phyloP scores from a whole-genome alignment of 37 sponge, comb jelly and placozoan species.

The Tethya wilhelma region DNA sequence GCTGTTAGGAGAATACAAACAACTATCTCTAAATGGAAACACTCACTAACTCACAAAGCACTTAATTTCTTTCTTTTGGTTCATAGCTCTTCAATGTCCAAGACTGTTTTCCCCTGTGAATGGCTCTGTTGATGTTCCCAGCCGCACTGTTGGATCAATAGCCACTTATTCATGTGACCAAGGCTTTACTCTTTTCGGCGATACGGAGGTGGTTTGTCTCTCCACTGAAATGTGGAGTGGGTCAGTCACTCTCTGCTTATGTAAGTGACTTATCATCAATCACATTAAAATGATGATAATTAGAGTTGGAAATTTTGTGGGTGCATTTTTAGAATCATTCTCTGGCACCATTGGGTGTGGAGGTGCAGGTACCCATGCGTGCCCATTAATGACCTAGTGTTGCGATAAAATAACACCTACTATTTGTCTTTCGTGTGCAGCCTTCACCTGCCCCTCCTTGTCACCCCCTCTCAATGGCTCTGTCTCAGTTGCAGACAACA shows the following conservation, averaged over 20 bases:
- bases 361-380: too few relatives aligned
- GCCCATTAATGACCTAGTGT: too few relatives aligned
- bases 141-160: neutral
- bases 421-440: conserved; percentile 3
- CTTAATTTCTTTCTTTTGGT: neutral
- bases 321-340: too few relatives aligned
- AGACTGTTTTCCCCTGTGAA: conserved; percentile 11
- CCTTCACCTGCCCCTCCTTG: conserved; percentile 44
- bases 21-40: neutral
- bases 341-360: too few relatives aligned
- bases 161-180: conserved; percentile 36
- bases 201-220: neutral
- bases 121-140: conserved; percentile 13
- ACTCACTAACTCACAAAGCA: neutral
- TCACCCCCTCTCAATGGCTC: conserved; percentile 56
- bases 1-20: too few relatives aligned
- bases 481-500: neutral
- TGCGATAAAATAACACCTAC: too few relatives aligned
- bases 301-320: too few relatives aligned
- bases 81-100: conserved; percentile 30
- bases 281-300: too few relatives aligned
- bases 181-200: conserved; percentile 29
- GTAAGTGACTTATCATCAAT: too few relatives aligned
- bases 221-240: conserved; percentile 3
- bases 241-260: conserved; percentile 19